Evolutionary conservation across 2,113 vertebrate species (phyloP), one percentile per base, ranked within the genome.

Genomic region (Petrocephalus microphthalmus): DNA sequence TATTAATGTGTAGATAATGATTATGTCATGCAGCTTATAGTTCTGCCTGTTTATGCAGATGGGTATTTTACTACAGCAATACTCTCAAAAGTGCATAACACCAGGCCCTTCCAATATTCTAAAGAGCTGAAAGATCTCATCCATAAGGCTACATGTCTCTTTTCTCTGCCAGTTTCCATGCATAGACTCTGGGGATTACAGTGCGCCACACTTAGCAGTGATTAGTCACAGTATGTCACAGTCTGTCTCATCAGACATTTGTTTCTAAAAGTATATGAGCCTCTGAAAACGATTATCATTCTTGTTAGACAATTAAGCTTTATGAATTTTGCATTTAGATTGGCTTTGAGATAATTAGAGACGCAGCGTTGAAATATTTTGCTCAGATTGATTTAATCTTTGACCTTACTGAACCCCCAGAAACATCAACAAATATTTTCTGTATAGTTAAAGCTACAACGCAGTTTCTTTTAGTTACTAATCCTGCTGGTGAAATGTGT

Each of bases 151-250:
- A 22, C 45, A 11, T n/a, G 45, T 22, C 22, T 1, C 10, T 7
- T 42, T 19, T 20, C 37, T 47, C 22, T 47, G 19, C 20, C 81
- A 10, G 45, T n/a, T 83, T 83, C 45, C 45, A 83, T 49, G 37
- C 81, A 47, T 83, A 49, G 37, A 83, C 45, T 81, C 74, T 19
- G 37, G 7, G 25, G 42, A 81, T 37, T 45, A 81, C 17, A 45
- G 42, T 45, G 74, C 19, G 22, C 7, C 42, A n/a, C 45, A 37
- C 7, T 47, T 47, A 22, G 81, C 45, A n/a, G 81, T 83, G 81
- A 83, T 83, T 83, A 83, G 81, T 83, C 81, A 49, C 81, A 22
- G 81, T 42, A 45, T 22, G 81, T 83, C 33, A 83, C 81, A 83
- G 17, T 45, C 45, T 45, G 37, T n/a, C 81, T 42, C 81, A 47